Percentiles rank a stretch among this genome's conserved stretches.
Evolutionary conservation across 1,140 invertebrate species (phyloP).

Genomic region (Callitettix versicolor): DNA sequence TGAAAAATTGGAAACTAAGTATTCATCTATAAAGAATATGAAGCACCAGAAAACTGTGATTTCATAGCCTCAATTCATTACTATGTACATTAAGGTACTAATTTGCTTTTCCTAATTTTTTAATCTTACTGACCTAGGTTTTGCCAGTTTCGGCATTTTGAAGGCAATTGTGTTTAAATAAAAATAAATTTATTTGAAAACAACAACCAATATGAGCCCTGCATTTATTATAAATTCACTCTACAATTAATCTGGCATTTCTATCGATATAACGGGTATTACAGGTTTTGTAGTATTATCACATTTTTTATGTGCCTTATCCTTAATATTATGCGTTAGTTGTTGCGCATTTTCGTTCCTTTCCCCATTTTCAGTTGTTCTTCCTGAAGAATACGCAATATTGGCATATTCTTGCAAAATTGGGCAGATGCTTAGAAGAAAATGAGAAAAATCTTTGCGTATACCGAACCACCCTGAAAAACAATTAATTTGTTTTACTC

Average conservation of each 20-base stretch:
- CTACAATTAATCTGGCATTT: slow-evolving; percentile 64
- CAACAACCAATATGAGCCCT: background rate
- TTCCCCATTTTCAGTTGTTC: slow-evolving; percentile 41
- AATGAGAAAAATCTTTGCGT: slow-evolving; percentile 93
- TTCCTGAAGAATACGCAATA: slow-evolving; percentile 69
- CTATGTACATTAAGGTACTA: too few relatives aligned
- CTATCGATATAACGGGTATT: slow-evolving; percentile 75
- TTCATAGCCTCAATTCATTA: too few relatives aligned
- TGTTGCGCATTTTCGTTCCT: slow-evolving; percentile 40
- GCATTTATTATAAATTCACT: slow-evolving; percentile 5
- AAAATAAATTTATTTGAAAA: too few relatives aligned
- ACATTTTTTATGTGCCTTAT: slow-evolving; percentile 57
- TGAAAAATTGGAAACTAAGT: too few relatives aligned
- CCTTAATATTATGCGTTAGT: slow-evolving; percentile 41
- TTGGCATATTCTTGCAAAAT: slow-evolving; percentile 95
- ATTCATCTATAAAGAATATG: too few relatives aligned
- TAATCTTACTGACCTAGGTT: too few relatives aligned
- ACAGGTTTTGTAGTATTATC: slow-evolving; percentile 71
- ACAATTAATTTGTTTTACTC: slow-evolving; percentile 3
- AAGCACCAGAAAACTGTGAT: too few relatives aligned
- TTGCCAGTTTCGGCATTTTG: too few relatives aligned
- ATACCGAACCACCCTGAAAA: slow-evolving; percentile 96
- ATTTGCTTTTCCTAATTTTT: too few relatives aligned
- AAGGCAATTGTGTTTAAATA: too few relatives aligned
- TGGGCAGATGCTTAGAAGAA: slow-evolving; percentile 83